These are phyloP conservation scores for Anguilla obscura DNA, from an alignment of 2,797 vertebrate genomes.

Conservation along the genomic window DNA sequence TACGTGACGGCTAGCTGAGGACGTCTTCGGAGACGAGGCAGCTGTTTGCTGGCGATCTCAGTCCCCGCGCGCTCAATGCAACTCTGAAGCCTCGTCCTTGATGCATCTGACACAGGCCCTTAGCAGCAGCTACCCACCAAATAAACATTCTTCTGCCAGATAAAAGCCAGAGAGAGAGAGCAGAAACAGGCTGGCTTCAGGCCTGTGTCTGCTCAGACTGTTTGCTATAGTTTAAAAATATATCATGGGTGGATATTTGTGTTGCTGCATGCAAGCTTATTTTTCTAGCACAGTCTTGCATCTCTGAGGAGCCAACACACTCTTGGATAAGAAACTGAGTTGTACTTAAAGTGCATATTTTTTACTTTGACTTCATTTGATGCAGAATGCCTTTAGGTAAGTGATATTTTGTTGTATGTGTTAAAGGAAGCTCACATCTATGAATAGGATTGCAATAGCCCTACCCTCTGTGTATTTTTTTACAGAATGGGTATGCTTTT, in stretches of 20 bases:
- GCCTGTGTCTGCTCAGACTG: not conserved
- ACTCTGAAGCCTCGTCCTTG: not conserved
- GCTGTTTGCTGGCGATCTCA: not conserved
- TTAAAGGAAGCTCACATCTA: not conserved
- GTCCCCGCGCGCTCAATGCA: not conserved
- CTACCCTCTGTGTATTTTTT: not conserved
- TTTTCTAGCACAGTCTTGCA: not conserved
- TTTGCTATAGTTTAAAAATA: slow-evolving; percentile 17
- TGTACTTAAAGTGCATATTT: slow-evolving; percentile 8
- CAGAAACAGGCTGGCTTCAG: not conserved
- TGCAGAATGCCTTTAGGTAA: not conserved
- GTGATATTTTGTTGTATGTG: not conserved
- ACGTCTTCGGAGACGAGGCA: not conserved
- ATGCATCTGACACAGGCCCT: not conserved
- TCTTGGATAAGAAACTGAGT: not conserved
- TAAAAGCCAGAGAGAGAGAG: not conserved
- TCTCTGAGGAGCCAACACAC: not conserved
- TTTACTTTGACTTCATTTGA: slow-evolving; percentile 8
- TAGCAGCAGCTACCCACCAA: not conserved
- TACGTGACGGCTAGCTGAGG: not conserved
- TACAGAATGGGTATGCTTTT: not conserved
- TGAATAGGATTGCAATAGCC: not conserved
- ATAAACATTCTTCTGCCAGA: not conserved
- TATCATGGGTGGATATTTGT: not conserved
- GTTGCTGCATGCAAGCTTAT: not conserved